Evolutionary conservation across 2,797 vertebrate genomes (phyloP).

Genomic region (Catostomus latipinnis): DNA sequence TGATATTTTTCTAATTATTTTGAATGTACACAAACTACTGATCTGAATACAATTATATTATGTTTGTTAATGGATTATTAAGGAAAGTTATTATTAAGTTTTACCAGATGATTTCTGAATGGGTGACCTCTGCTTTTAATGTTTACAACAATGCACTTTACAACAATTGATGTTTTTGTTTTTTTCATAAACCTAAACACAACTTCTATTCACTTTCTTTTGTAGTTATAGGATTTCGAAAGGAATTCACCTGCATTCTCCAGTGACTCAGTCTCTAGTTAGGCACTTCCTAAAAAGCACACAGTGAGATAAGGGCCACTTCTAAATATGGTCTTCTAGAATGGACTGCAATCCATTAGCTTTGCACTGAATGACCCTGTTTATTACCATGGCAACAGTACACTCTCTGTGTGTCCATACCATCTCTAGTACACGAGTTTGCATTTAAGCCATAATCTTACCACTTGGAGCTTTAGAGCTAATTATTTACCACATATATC

Average conservation of each 20-base stretch:
- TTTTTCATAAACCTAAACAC: too few species aligned
- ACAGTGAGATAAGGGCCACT: constrained; percentile 25
- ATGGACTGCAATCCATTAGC: constrained; percentile 59
- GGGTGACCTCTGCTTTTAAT: too few species aligned
- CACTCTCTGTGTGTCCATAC: constrained; percentile 28
- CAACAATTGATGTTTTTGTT: too few species aligned
- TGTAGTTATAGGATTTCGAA: neutral
- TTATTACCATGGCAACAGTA: constrained; percentile 43
- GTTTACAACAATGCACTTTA: too few species aligned
- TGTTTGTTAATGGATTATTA: too few species aligned
- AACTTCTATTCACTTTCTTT: neutral
- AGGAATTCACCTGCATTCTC: constrained; percentile 20
- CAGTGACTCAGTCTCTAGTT: constrained; percentile 12
- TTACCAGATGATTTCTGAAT: too few species aligned
- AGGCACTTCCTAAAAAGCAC: constrained; percentile 23
- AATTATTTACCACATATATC: neutral
- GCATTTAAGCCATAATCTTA: constrained; percentile 20
- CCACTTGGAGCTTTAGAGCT: neutral
- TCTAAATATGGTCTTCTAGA: constrained; percentile 55
- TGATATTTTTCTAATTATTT: too few species aligned
- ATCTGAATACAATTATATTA: too few species aligned
- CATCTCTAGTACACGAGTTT: constrained; percentile 21
- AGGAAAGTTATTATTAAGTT: too few species aligned
- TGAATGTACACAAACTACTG: too few species aligned
- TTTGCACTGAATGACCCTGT: constrained; percentile 41